Evolutionary conservation across 2,113 vertebrate genomes (phyloP), one percentile per base, ranked within the genome.

Genomic region (Spheniscus mendiculus): DNA sequence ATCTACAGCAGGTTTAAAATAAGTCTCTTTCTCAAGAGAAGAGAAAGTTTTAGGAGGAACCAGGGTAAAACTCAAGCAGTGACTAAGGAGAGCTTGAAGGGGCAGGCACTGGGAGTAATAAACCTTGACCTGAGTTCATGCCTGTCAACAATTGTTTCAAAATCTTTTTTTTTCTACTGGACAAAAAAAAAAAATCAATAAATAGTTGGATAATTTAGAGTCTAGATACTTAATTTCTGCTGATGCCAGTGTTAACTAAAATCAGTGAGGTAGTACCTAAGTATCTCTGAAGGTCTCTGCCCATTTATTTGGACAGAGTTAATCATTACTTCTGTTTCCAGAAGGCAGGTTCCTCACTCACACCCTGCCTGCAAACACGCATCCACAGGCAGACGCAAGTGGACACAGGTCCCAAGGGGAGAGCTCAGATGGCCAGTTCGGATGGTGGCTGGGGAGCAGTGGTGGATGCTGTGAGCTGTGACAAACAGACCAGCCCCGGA

Each of bases 361-460:
- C 6, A n/a, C 4, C 16, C 32, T 79, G 17, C 19, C 29, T 4
- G 15, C 13, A 47, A 52, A 74, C 29, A 29, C 1, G 1, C 34
- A 32, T 3, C 5, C 42, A 11, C 21, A 74, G 42, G 34, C 26
- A 40, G 30, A 34, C 10, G 4, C 13, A 29, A 5, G 17, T 3
- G 13, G 59, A 22, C 26, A 42, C 30, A 14, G 16, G 22, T n/a
- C 34, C 21, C 65, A 63, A 3, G 14, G 32, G 22, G 21, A 36
- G 23, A 71, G 21, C 47, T 83, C 52, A 44, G 36, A 30, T 18
- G 10, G 11, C 45, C 4, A 1, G 47, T 78, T 56, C 3, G 5
- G 58, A 7, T 2, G 4, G 29, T 1, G 4, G 9, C 11, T 15
- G 20, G 53, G 26, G 12, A 8, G 5, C 14, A 29, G 5, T 7